These are phyloP conservation scores for Sigmodon hispidus DNA, from an alignment of 2,113 vertebrate species.

Conservation along the genomic window DNA sequence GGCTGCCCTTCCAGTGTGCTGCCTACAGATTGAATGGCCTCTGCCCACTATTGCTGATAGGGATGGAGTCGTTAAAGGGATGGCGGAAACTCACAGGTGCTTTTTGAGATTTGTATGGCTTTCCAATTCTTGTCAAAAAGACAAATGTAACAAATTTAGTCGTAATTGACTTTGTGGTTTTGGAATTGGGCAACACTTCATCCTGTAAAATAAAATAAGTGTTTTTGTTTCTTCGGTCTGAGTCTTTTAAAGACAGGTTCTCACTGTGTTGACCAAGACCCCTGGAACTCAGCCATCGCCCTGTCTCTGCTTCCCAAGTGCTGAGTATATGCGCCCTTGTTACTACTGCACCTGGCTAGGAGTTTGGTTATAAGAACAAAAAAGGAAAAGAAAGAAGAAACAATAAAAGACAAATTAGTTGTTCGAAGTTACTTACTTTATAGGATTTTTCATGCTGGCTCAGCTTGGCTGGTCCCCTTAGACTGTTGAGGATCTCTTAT, in stretches of 20 bases:
- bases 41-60: background rate
- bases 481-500: background rate
- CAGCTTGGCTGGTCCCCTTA: background rate
- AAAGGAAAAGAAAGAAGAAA: background rate
- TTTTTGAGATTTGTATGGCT: background rate
- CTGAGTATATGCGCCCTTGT: background rate
- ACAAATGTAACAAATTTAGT: background rate
- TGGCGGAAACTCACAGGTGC: background rate
- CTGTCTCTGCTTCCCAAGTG: background rate
- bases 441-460: background rate
- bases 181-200: background rate
- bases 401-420: background rate
- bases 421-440: background rate
- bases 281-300: background rate
- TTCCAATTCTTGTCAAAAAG: slow-evolving; percentile 6
- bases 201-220: background rate
- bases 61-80: background rate
- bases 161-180: background rate
- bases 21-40: background rate
- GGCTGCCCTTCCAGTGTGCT: background rate
- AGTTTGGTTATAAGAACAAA: background rate
- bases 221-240: background rate
- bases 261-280: background rate
- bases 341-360: background rate
- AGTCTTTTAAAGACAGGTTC: background rate